Base-by-base conservation (phyloP, 2,797 vertebrate genomes). In the Enteromius fasciolatus region DNA sequence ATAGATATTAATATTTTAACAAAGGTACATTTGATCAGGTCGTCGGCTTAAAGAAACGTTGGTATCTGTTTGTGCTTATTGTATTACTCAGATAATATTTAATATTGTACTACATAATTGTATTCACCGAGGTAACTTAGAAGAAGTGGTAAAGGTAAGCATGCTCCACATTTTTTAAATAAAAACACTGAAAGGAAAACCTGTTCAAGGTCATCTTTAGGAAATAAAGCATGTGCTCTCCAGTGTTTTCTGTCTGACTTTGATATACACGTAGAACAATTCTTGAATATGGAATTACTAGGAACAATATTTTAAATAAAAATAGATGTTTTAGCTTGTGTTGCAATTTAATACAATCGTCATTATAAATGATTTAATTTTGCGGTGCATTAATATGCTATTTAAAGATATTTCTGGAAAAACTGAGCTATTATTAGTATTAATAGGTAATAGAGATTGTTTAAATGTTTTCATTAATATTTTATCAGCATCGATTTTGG, bases 151-250 rank as follows among this genome's bases (percentile, higher is more conserved):
- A 15, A 15, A 36, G 17, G 7, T 18, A 44, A 7, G 33, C 41
- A 33, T 31, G 5, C 14, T 41, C 5, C 1, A 46, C 11, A n/a
- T 46, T 14, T 46, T 70, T 31, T 11, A 69, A 72, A 5, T 2
- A 33, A 52, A 23, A 54, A 10, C 8, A 57, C 20, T 54, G 23
- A 1, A 28, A 25, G 2, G 33, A 73, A 33, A 17, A 44, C 14
- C 15, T 59, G 1, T 59, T 59, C n/a, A 59, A 59, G 70, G 36
- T 61, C 54, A 61, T 76, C 50, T 74, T 74, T n/a, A n/a, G 31
- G 31, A 36, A 23, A 74, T 72, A 74, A 74, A 33, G 5, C 20
- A 1, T 52, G 48, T 73, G n/a, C 18, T 72, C 41, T 70, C 23
- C 12, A 17, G n/a, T 28, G 25, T 50, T 50, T 31, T 72, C 25